phyloP scores from a whole-genome alignment of 2,113 vertebrate genomes.

The Strigops habroptila region DNA sequence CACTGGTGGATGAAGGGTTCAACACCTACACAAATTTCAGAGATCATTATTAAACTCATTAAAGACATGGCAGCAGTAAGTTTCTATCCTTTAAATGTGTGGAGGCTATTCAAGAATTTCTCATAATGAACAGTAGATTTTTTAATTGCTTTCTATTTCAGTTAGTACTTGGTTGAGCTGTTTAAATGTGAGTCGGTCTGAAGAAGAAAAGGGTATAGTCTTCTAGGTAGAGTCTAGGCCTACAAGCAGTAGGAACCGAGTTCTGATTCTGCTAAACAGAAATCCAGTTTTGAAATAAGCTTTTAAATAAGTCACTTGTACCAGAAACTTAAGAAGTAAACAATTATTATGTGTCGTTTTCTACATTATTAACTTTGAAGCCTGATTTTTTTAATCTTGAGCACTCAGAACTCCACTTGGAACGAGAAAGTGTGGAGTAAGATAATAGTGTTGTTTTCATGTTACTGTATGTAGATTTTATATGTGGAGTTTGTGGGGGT shows the following conservation, averaged over 20 bases:
- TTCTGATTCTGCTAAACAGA: neutral
- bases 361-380: neutral
- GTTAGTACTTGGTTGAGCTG: neutral
- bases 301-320: neutral
- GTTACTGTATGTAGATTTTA: neutral
- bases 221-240: neutral
- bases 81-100: neutral
- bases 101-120: neutral
- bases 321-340: neutral
- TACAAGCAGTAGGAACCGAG: neutral
- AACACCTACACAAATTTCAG: slow-evolving; percentile 95
- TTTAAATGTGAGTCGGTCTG: neutral
- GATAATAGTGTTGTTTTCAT: neutral
- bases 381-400: neutral
- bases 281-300: neutral
- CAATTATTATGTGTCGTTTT: neutral
- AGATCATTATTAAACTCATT: slow-evolving; percentile 97
- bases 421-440: neutral
- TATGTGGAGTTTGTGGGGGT: neutral
- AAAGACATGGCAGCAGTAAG: slow-evolving; percentile 99
- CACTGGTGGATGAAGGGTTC: slow-evolving; percentile 99
- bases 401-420: neutral
- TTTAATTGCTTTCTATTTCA: neutral
- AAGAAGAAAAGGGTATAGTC: neutral
- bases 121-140: neutral